Evolutionary conservation across 2,113 vertebrate genomes (phyloP), one percentile per base, ranked within the genome.

Genomic region (Xyliphius kryptos): DNA sequence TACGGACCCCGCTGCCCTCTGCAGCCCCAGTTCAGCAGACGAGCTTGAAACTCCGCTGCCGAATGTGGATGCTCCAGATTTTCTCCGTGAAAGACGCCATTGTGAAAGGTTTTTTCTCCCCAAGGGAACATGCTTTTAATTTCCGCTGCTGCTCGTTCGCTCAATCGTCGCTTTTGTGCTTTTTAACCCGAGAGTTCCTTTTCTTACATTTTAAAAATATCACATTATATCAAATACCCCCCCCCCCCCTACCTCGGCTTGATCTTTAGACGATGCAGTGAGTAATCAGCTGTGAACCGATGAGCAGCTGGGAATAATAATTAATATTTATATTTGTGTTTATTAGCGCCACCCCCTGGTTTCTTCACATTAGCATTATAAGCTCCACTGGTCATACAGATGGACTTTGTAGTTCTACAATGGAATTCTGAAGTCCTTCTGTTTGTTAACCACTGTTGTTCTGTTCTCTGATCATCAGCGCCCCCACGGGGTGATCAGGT

Each of bases 31-130:
- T 32, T 32, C 26, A 32, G 26, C 40, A 41, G 76, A 69, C 75
- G 65, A 64, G 76, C 78, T 69, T 66, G 71, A 80, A 84, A 85
- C 75, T 15, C n/a, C 3, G 43, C 13, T 46, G 17, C 84, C 79
- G 77, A 73, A 74, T 86, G 82, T 79, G 77, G 74, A 75, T 86
- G 82, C 70, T 82, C 82, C 74, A 83, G 81, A 83, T 86, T 81
- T 58, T 59, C 72, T 67, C 74, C 74, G 74, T 80, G 85, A 86
- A 85, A 86, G 89, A 79, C 88, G 89, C 88, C 90, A 90, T 91
- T 90, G 89, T 90, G 86, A 86, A 82, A 78, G 82, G 68, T 77
- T 78, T 77, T n/a, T 36, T 4, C 15, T 2, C 85, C 88, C 89
- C 58, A 69, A 54, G 82, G 87, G 79, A 67, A 21, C 13, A 14